Evolutionary conservation across 1,140 invertebrate species (phyloP).

Genomic region (Theocolax elegans): DNA sequence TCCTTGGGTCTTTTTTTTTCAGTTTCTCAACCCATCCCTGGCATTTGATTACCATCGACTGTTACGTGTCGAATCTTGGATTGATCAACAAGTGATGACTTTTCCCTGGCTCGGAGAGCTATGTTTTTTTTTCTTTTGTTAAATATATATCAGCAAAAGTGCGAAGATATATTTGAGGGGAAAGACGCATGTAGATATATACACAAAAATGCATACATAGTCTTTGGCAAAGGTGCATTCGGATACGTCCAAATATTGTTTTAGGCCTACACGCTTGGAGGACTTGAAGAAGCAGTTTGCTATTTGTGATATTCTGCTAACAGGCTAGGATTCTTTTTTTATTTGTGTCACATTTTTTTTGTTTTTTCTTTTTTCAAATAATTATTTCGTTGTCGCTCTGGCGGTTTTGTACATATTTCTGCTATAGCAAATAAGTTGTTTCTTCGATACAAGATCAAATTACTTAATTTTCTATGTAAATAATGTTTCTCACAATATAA

Average conservation of each 20-base stretch:
- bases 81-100: slow-evolving; percentile 19
- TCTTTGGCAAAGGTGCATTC: slow-evolving; percentile 27
- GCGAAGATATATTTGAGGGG: slow-evolving; percentile 28
- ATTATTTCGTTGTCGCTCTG: slow-evolving; percentile 44
- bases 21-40: neutral
- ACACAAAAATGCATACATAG: slow-evolving; percentile 27
- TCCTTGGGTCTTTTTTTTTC: neutral
- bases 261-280: slow-evolving; percentile 27
- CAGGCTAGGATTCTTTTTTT: slow-evolving; percentile 34
- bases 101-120: slow-evolving; percentile 23
- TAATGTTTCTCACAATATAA: too few species aligned
- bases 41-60: neutral
- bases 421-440: too few species aligned
- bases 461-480: too few species aligned
- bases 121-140: slow-evolving; percentile 11
- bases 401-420: too few species aligned
- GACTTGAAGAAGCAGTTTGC: slow-evolving; percentile 13
- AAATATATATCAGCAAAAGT: slow-evolving; percentile 29
- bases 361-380: slow-evolving; percentile 41
- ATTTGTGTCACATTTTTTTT: neutral
- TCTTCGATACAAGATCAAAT: too few species aligned
- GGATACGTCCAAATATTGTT: slow-evolving; percentile 21
- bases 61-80: slow-evolving; percentile 6
- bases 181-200: slow-evolving; percentile 26
- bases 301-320: slow-evolving; percentile 33